Conservation (phyloP, 2,113 vertebrate species). For the Collichthys lucidus region DNA sequence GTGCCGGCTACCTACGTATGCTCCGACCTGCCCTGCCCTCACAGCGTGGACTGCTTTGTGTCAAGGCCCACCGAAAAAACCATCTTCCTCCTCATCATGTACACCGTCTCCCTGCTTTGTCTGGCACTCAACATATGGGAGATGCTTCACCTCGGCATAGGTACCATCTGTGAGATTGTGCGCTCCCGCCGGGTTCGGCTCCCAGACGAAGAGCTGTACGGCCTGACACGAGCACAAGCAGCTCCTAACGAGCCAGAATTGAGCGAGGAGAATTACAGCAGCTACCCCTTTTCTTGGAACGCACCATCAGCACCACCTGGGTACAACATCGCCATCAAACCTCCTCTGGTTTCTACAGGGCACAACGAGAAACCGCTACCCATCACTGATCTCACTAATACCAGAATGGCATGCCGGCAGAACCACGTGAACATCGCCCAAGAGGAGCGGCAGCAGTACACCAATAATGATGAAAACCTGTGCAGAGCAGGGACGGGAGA, state of each 20-base stretch:
- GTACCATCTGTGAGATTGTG: constrained; percentile 90
- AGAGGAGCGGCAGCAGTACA: constrained; percentile 85
- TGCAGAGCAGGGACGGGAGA: constrained; percentile 72
- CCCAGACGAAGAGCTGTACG: constrained; percentile 80
- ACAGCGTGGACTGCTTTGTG: constrained; percentile 94
- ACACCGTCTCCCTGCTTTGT: constrained; percentile 92
- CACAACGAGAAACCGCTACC: constrained; percentile 82
- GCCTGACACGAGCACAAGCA: constrained; percentile 32
- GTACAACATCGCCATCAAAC: constrained; percentile 91
- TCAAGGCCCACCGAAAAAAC: constrained; percentile 96
- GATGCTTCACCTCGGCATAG: constrained; percentile 93
- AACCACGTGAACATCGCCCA: constrained; percentile 94
- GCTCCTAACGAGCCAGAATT: constrained; percentile 26
- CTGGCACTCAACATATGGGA: constrained; percentile 92
- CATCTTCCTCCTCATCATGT: constrained; percentile 96
- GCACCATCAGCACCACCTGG: constrained; percentile 90
- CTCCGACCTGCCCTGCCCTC: constrained; percentile 88
- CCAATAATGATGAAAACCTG: constrained; percentile 87
- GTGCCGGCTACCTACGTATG: constrained; percentile 89
- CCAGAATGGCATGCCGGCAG: constrained; percentile 90
- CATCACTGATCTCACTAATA: constrained; percentile 88
- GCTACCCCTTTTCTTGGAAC: constrained; percentile 91
- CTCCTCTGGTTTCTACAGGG: constrained; percentile 54
- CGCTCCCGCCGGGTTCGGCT: constrained; percentile 79
- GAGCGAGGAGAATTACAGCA: constrained; percentile 81